These are phyloP conservation scores for Coregonus suidteri DNA, from an alignment of 2,797 vertebrate species.

Conservation along the genomic window DNA sequence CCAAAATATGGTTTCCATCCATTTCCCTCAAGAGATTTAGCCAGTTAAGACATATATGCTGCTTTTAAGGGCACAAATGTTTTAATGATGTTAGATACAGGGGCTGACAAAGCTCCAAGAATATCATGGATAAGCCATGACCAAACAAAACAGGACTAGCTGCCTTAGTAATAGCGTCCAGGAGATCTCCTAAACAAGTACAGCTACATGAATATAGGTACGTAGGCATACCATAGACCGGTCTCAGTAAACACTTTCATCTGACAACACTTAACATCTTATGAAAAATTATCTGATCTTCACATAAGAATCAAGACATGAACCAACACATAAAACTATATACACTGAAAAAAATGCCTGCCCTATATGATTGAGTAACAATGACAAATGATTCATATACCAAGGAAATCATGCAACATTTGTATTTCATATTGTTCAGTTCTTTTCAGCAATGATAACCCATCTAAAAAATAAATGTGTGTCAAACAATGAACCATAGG, in stretches of 20 bases:
- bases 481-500: conserved; percentile 59
- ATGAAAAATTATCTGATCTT: conserved; percentile 33
- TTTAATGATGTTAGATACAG: conserved; percentile 68
- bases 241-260: conserved; percentile 54
- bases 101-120: conserved; percentile 39
- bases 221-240: conserved; percentile 44
- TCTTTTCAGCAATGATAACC: conserved; percentile 18
- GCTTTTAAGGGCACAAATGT: conserved; percentile 56
- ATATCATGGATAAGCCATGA: conserved; percentile 41
- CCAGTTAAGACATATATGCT: conserved; percentile 1
- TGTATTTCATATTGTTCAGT: background rate
- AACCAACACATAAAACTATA: conserved; percentile 50
- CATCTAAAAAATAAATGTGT: conserved; percentile 55
- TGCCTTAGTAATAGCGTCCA: conserved; percentile 50
- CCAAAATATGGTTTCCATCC: background rate
- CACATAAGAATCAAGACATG: conserved; percentile 34
- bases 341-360: conserved; percentile 46
- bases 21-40: background rate
- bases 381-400: conserved; percentile 57
- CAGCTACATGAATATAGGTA: conserved; percentile 51
- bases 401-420: conserved; percentile 63
- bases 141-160: conserved; percentile 58
- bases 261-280: conserved; percentile 38
- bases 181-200: conserved; percentile 49
- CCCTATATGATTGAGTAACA: conserved; percentile 52